These are phyloP conservation scores for Sisor rabdophorus DNA, from an alignment of 2,113 vertebrate genomes.

Conservation along the genomic window DNA sequence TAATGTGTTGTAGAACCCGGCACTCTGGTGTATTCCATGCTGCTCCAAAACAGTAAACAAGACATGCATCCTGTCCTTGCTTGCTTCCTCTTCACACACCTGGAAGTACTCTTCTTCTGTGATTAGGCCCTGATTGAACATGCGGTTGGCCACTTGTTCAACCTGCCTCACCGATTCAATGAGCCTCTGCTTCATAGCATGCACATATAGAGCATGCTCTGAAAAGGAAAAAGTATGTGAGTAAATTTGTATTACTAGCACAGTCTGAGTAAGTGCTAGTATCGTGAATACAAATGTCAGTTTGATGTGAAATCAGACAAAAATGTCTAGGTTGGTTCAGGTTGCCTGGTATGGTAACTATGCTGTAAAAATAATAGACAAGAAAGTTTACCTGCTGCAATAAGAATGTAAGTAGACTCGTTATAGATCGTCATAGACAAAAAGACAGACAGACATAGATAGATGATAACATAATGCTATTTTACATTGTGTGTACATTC, in stretches of 20 bases:
- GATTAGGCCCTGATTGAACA: slow-evolving; percentile 16
- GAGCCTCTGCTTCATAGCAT: background rate
- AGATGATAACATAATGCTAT: no score
- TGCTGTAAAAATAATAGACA: no score
- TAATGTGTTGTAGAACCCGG: slow-evolving; percentile 20
- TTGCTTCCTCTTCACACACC: slow-evolving; percentile 14
- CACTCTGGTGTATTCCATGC: background rate
- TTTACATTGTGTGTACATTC: no score
- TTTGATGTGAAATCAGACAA: no score
- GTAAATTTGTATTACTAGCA: background rate
- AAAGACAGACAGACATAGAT: no score
- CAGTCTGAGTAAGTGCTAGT: no score
- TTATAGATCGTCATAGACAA: no score
- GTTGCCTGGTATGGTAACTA: no score
- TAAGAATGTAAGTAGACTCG: no score
- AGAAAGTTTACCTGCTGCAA: no score
- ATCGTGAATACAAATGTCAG: no score
- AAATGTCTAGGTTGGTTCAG: no score
- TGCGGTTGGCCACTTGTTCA: slow-evolving; percentile 19
- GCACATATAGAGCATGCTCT: slow-evolving; percentile 20
- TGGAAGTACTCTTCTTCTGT: slow-evolving; percentile 22
- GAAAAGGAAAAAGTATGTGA: background rate
- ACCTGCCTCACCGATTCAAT: slow-evolving; percentile 4
- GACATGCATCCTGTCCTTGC: background rate
- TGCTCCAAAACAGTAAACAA: slow-evolving; percentile 18